Conservation (phyloP, 2,113 vertebrate species). For the Brienomyrus longianalis region DNA sequence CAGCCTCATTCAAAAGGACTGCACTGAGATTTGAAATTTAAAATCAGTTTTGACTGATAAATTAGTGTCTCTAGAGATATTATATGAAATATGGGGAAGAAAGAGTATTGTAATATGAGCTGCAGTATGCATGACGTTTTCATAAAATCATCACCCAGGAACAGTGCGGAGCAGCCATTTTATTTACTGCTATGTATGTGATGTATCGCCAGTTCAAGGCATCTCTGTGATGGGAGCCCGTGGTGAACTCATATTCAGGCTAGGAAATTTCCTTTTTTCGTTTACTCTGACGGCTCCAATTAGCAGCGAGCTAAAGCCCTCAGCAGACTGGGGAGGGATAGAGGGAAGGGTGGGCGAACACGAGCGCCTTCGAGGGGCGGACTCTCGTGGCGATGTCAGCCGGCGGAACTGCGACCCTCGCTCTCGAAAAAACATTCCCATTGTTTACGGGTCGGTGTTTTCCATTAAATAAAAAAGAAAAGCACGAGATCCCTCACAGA, state of each 20-base stretch:
- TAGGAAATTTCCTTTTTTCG: conserved; percentile 62
- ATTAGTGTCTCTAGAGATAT: not conserved
- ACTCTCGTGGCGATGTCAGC: not conserved
- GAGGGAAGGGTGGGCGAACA: not conserved
- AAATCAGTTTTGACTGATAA: not conserved
- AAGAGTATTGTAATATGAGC: not conserved
- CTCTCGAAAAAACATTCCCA: not conserved
- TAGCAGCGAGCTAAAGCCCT: conserved; percentile 40
- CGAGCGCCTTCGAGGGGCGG: not conserved
- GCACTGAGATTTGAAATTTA: not conserved
- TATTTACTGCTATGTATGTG: not conserved
- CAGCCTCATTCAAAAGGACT: not conserved
- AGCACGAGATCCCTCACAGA: not conserved
- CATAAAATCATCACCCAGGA: not conserved
- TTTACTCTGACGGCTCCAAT: conserved; percentile 58
- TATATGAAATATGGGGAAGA: not conserved
- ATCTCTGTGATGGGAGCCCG: not conserved
- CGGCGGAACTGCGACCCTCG: not conserved
- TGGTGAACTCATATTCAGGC: conserved; percentile 45
- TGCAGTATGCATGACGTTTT: not conserved
- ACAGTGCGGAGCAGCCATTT: not conserved
- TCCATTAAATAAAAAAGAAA: not conserved
- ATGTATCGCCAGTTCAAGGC: not conserved
- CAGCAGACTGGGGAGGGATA: conserved; percentile 25
- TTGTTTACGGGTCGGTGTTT: not conserved